Base-by-base conservation (phyloP, 1,140 invertebrate species). In the Dinoponera quadriceps region DNA sequence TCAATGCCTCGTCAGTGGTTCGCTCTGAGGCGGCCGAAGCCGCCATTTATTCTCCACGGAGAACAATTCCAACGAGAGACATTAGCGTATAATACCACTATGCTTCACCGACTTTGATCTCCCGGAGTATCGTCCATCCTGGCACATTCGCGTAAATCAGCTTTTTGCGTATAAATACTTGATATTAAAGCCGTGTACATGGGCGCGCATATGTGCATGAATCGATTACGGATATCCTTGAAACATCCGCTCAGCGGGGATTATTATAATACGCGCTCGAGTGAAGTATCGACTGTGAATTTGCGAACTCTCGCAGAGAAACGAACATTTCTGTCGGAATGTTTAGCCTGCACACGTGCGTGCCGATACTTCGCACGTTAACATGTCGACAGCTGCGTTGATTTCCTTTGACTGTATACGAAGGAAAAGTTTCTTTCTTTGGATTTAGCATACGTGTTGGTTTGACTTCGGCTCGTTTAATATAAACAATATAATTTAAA, bases 131-230 rank as follows among this genome's bases (percentile, higher is more conserved):
- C 62, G 44, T 66, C 65, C 49, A n/a, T 54, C 18, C 11, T 16
- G 16, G 16, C 48, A 27, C 48, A 29, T n/a, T 49, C 14, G 59
- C 20, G 22, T 16, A 16, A 2, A 77, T 65, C 44, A 66, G 73
- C 62, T 77, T 77, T 77, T 66, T 77, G 44, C 27, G 20, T 38
- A 54, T 68, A 77, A 77, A 77, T 77, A 66, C 29, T 55, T 38
- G 16, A 77, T 77, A 55, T 18, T 68, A 25, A 29, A 38, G n/a
- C 44, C 38, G 5, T 57, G 14, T 3, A 5, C 18, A 13, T 65
- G 13, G 20, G 63, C 7, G 16, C 44, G 13, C 27, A 13, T 27
- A 9, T 44, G 38, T 59, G 13, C 16, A 44, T 60, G 54, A 60
- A 5, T 33, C 3, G 25, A 27, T 65, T 22, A 29, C 13, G 27